Evolutionary conservation across 53 echinoderm and acorn worm species (phyloP).

Genomic region (Holothuria scabra): DNA sequence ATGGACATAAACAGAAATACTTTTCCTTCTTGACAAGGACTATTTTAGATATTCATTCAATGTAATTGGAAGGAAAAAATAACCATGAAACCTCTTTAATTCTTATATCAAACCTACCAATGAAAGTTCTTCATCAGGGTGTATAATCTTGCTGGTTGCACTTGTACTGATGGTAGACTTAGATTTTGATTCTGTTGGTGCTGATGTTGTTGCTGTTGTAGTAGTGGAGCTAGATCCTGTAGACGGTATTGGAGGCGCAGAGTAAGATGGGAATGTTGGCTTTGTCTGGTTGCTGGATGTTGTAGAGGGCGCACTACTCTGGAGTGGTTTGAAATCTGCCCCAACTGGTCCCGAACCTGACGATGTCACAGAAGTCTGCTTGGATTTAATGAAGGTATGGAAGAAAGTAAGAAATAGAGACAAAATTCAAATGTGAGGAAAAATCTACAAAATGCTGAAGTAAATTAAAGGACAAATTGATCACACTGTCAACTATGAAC

Average conservation of each 20-base stretch:
- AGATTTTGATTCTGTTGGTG: slow-evolving; percentile 1
- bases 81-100: neutral
- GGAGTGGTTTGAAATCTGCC: slow-evolving; percentile 49
- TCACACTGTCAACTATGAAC: too few relatives aligned
- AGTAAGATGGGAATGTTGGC: slow-evolving; percentile 85
- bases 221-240: slow-evolving; percentile 39
- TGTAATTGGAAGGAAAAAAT: too few relatives aligned
- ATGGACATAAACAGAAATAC: too few relatives aligned
- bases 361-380: slow-evolving; percentile 40
- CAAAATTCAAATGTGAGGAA: too few relatives aligned
- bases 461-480: slow-evolving; percentile 6
- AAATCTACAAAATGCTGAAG: too few relatives aligned
- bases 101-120: slow-evolving; percentile 69
- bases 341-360: slow-evolving; percentile 51
- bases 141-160: slow-evolving; percentile 95
- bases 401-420: too few relatives aligned
- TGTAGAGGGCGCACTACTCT: slow-evolving; percentile 45
- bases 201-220: neutral
- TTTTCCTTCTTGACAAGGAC: too few relatives aligned
- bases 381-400: too few relatives aligned
- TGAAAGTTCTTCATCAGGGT: slow-evolving; percentile 97
- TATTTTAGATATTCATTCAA: too few relatives aligned
- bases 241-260: slow-evolving; percentile 53
- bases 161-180: slow-evolving; percentile 65
- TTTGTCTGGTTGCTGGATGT: slow-evolving; percentile 47